Evolutionary conservation across 2,113 vertebrate species (phyloP).

Genomic region (Pipra filicauda): DNA sequence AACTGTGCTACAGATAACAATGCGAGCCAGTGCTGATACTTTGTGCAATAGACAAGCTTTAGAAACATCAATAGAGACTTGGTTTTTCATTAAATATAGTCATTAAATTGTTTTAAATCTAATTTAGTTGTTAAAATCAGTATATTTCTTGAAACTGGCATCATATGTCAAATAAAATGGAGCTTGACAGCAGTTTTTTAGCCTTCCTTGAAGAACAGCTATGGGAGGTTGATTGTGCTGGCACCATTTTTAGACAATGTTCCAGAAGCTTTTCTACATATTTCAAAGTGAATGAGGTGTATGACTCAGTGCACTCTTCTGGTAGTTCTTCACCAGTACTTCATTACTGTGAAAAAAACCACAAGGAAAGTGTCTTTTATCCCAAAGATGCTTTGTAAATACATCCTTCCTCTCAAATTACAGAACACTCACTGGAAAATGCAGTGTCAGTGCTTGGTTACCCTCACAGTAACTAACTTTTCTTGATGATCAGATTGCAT

Average conservation of each 20-base stretch:
- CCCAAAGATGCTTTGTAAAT: not conserved
- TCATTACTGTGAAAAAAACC: not conserved
- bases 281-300: not conserved
- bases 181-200: not conserved
- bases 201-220: not conserved
- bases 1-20: not conserved
- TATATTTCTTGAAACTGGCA: slow-evolving; percentile 36
- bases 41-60: slow-evolving; percentile 16
- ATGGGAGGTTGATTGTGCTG: not conserved
- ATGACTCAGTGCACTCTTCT: not conserved
- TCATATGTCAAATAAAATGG: not conserved
- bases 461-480: not conserved
- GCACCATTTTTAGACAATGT: not conserved
- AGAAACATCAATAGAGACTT: slow-evolving; percentile 10
- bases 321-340: not conserved
- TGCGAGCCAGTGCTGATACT: not conserved
- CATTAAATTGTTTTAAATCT: not conserved
- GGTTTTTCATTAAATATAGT: slow-evolving; percentile 47
- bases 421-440: not conserved
- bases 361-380: not conserved
- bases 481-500: not conserved
- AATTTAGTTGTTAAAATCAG: slow-evolving; percentile 59
- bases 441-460: not conserved
- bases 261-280: slow-evolving; percentile 3
- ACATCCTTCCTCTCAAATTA: not conserved